A percentile compares a stretch with the other conserved stretches of the same genome.
phyloP scores from a whole-genome alignment of 2,888 invertebrate genomes.

The Eupithecia centaureata region DNA sequence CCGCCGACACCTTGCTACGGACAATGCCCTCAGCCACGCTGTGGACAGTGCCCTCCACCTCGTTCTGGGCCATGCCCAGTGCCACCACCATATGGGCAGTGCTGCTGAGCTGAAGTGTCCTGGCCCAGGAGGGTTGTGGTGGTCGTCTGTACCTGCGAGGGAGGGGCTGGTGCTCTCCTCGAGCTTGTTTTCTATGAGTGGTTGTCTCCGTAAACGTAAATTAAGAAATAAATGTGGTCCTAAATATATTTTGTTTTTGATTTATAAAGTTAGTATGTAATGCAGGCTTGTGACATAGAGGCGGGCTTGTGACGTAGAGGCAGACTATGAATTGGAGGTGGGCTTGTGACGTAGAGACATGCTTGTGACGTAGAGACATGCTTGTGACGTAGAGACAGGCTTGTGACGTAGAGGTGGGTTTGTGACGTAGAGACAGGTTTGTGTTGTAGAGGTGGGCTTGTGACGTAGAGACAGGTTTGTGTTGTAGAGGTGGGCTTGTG shows the following conservation, averaged over 20 bases:
- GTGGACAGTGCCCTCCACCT: background rate
- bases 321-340: too few species aligned
- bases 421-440: background rate
- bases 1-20: background rate
- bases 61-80: background rate
- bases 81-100: background rate
- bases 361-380: background rate
- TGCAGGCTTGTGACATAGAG: background rate
- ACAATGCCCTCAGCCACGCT: background rate
- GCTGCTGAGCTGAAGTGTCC: background rate
- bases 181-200: background rate
- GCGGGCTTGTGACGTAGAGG: background rate
- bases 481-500: background rate
- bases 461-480: background rate
- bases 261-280: background rate
- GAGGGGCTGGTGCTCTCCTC: background rate
- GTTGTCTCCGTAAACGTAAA: background rate
- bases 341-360: too few species aligned
- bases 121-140: background rate
- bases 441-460: background rate
- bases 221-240: slow-evolving; percentile 4
- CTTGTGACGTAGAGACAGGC: background rate
- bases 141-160: background rate
- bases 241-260: background rate
- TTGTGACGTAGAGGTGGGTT: background rate